Base-by-base conservation (phyloP, 2,113 vertebrate species). In the Periophthalmus modestus region DNA sequence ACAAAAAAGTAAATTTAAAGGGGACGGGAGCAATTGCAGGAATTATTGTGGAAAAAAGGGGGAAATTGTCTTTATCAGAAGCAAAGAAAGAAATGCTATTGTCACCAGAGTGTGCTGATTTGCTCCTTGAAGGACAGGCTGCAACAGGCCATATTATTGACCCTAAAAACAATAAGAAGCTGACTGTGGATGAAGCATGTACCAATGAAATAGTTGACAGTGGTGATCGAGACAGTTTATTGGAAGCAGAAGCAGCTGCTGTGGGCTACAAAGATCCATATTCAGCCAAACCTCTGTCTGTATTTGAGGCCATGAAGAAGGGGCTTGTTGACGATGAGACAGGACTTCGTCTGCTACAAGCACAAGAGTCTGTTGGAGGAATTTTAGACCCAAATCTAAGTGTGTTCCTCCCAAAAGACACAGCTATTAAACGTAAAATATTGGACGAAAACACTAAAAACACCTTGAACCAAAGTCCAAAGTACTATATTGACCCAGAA, bases 401-500 rank as follows among this genome's bases (percentile, higher is more conserved):
- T 69, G 93, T 96, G 71, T 96, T 95, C 84, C 75, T 96, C 16
- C 94, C 95, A 5, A 93, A 95, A 89, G 94, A 95, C 15, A 23
- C 92, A 7, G 95, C 95, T 67, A 81, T 95, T 34, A 92, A 94
- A 47, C 93, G 93, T 39, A 55, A 93, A 94, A 61, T 96, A 83
- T 92, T 96, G 68, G 94, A 96, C 80, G 89, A 93, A 80, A 94
- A 95, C 39, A 82, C 95, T 33, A 94, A 94, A 71, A 90, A 93
- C 66, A 81, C 90, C 65, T 81, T 97, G 1, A 95, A 93, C 69
- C 92, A 93, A 73, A 94, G 91, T 70, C 93, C 94, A 66, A 94
- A 93, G 73, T 94, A 93, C 75, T 96, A 95, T 52, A 81, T 95
- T 58, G 95, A 97, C 74, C 96, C 96, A 13, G 77, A 89, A 57